phyloP scores from a whole-genome alignment of 2,888 invertebrate genomes.

The Pristionchus maxplancki region DNA sequence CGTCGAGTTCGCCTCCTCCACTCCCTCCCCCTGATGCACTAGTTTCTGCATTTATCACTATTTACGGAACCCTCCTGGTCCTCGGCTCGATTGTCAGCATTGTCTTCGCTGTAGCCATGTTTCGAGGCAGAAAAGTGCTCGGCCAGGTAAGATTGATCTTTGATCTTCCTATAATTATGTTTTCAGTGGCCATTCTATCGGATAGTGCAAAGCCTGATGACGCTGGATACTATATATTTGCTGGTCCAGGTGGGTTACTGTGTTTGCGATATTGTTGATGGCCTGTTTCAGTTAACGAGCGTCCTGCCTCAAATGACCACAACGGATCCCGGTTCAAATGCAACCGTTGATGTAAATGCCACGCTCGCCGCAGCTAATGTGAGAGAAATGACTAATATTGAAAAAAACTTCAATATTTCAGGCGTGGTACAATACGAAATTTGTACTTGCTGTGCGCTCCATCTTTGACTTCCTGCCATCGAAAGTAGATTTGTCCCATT shows the following conservation, averaged over 20 bases:
- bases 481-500: neutral
- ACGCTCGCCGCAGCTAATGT: neutral
- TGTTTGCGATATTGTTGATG: neutral
- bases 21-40: neutral
- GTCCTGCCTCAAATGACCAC: neutral
- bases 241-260: neutral
- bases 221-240: neutral
- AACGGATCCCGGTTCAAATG: neutral
- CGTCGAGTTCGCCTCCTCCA: too few relatives aligned
- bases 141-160: neutral
- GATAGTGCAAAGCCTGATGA: neutral
- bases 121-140: neutral
- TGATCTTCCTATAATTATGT: neutral
- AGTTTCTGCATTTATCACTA: neutral
- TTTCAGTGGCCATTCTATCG: neutral
- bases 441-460: neutral
- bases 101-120: neutral
- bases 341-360: neutral
- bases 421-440: conserved; percentile 3
- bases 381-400: too few relatives aligned
- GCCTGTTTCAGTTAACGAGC: neutral
- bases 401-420: neutral
- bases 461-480: neutral
- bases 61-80: neutral
- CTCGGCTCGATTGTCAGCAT: neutral